Base-by-base conservation (phyloP, 2,797 vertebrate genomes). In the Coregonus ussuriensis region DNA sequence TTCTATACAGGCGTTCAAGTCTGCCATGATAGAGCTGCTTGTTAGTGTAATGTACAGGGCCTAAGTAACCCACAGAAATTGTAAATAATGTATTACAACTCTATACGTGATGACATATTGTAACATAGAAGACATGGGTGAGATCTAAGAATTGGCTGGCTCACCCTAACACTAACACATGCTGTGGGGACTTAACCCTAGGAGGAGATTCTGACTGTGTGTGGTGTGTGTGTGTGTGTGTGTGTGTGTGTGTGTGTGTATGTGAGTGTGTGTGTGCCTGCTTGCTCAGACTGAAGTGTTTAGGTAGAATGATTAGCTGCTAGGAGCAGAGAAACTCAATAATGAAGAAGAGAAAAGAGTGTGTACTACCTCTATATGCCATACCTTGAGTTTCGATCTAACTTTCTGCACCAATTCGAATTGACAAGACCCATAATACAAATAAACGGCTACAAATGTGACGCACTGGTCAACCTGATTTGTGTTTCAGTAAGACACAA, bases 71-170 rank as follows among this genome's bases (percentile, higher is more conserved):
- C 71, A 75, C 86, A 81, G 84, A 81, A 77, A 21, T 67, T 37
- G 6, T 94, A 73, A 92, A 93, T 93, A 91, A 94, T 89, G 67
- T 83, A 94, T 91, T 72, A 25, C 18, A 63, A 18, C 69, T 80
- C 81, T 85, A 79, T 84, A 83, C 63, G 82, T 79, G 87, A 88
- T 88, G 91, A 90, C 86, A 83, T 62, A 76, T 79, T 68, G 77
- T 56, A 88, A 92, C 88, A 92, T 88, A 79, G 52, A 89, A 91
- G 87, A 91, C 82, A 77, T 13, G n/a, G 79, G 80, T 1, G 88
- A 92, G 91, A 92, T 87, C 82, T 31, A 80, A 89, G 84, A 79
- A 86, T 84, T 81, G 75, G 82, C 78, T 85, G 88, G 87, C 86
- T 88, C 88, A 87, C 85, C 85, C 77, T 78, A 71, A 83, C 81